These are phyloP conservation scores for Beaufortia kweichowensis DNA, from an alignment of 2,113 vertebrate genomes.

Conservation along the genomic window DNA sequence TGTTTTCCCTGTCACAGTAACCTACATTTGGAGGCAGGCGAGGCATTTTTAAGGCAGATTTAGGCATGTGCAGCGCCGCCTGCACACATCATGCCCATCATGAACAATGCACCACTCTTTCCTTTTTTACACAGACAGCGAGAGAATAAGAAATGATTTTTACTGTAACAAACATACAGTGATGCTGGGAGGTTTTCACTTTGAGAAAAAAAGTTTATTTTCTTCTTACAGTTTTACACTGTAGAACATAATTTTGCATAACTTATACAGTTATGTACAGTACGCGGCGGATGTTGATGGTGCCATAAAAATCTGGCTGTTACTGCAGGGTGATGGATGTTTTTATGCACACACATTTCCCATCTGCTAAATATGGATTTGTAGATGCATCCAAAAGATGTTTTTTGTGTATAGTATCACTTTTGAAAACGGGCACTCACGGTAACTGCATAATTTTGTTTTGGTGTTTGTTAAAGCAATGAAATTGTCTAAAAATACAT, in stretches of 20 bases:
- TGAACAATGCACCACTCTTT: neutral
- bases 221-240: conserved; percentile 7
- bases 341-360: neutral
- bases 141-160: neutral
- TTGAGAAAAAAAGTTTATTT: neutral
- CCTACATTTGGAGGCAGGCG: conserved; percentile 5
- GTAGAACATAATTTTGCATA: neutral
- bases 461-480: too few relatives aligned
- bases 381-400: conserved; percentile 7
- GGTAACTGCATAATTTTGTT: neutral
- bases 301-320: neutral
- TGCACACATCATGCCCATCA: conserved; percentile 26
- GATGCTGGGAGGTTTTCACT: neutral
- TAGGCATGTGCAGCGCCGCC: neutral
- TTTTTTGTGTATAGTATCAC: neutral
- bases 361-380: conserved; percentile 20
- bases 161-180: neutral
- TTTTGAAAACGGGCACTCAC: neutral
- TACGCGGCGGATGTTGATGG: conserved; percentile 6
- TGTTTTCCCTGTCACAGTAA: conserved; percentile 26
- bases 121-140: neutral
- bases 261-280: neutral
- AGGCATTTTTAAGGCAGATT: conserved; percentile 8
- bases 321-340: neutral
- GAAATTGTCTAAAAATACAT: neutral